Conservation (phyloP, 2,113 vertebrate genomes). For the Scalopus aquaticus region DNA sequence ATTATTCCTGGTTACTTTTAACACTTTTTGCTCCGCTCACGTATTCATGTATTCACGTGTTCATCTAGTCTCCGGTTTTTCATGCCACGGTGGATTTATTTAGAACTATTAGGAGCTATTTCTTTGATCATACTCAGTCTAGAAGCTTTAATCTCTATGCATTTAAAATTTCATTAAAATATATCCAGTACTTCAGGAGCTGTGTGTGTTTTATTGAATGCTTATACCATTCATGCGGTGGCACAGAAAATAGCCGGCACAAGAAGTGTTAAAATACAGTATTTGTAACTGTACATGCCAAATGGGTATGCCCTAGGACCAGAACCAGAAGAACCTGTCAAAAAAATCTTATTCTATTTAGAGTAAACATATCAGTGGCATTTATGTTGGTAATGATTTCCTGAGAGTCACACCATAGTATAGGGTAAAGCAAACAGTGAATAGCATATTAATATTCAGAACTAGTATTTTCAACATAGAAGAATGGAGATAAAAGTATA, state of each 20-base stretch:
- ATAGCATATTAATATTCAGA: neutral
- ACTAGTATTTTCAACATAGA: neutral
- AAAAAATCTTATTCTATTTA: neutral
- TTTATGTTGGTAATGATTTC: neutral
- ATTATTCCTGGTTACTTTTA: neutral
- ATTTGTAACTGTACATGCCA: neutral
- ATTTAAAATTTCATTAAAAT: no score
- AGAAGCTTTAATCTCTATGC: no score
- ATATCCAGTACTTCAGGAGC: no score
- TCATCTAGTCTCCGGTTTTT: no score
- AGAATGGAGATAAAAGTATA: neutral
- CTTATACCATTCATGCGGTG: no score
- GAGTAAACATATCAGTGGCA: neutral
- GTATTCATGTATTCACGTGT: no score
- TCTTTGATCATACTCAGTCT: no score
- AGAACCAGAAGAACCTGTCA: neutral
- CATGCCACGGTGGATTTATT: no score
- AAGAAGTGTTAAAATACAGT: neutral
- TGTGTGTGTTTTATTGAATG: no score
- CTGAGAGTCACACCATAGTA: neutral
- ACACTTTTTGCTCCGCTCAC: no score
- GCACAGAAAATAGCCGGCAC: no score
- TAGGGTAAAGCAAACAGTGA: neutral
- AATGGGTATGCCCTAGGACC: neutral
- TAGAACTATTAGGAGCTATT: no score